A percentile compares a stretch with the other conserved stretches of the same genome.
Conservation (phyloP, 2,113 vertebrate genomes). For the Echinops telfairi region DNA sequence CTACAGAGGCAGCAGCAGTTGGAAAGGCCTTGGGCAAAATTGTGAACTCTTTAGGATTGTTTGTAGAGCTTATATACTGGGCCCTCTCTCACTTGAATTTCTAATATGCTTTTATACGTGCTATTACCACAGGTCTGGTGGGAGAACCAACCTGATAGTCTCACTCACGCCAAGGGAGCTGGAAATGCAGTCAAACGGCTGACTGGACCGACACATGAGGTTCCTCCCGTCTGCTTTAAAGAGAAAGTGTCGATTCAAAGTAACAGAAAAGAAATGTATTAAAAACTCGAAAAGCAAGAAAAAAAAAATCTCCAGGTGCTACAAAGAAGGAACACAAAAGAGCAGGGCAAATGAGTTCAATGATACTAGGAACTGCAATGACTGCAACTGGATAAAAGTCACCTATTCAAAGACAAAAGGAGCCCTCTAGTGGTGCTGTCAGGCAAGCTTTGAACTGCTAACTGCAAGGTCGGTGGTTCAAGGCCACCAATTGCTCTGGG, state of each 20-base stretch:
- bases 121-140: background rate
- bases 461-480: no score
- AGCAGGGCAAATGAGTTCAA: background rate
- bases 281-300: background rate
- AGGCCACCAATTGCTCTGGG: no score
- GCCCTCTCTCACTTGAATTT: background rate
- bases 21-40: background rate
- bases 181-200: background rate
- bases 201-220: background rate
- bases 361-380: background rate
- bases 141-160: background rate
- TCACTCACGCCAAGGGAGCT: background rate
- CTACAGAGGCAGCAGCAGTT: no score
- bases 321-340: slow-evolving; percentile 8
- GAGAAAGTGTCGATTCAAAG: background rate
- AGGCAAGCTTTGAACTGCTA: no score
- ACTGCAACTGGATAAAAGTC: background rate
- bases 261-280: background rate
- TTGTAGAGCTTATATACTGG: background rate
- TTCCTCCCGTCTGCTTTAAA: background rate
- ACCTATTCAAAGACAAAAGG: background rate
- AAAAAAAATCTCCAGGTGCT: background rate
- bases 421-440: no score
- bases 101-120: background rate
- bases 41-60: background rate